These are phyloP conservation scores for Heteronetta atricapilla DNA, from an alignment of 2,113 vertebrate species.

Conservation along the genomic window DNA sequence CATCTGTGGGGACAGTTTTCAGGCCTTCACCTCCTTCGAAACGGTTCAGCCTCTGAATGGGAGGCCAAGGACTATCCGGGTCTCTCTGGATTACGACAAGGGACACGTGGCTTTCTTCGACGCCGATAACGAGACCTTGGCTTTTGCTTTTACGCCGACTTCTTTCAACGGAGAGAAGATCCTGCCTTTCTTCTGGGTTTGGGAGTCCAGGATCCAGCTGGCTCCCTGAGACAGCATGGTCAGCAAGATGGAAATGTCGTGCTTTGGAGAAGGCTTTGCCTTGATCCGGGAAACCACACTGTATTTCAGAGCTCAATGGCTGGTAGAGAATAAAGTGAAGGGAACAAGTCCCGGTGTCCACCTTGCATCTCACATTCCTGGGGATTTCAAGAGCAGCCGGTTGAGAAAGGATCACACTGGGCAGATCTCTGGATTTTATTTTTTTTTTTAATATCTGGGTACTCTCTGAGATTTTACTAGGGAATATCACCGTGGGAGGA, in stretches of 20 bases:
- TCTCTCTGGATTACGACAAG: neutral
- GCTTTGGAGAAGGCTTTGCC: neutral
- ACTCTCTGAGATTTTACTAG: neutral
- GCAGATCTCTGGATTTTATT: too few species aligned
- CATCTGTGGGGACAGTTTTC: neutral
- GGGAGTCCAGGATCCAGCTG: neutral
- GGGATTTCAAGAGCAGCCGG: neutral
- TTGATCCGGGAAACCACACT: neutral
- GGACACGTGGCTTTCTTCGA: neutral
- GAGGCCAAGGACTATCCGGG: neutral
- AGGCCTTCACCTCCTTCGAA: neutral
- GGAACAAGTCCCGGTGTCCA: neutral
- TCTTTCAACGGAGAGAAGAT: neutral
- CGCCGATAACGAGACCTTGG: neutral
- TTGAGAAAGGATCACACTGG: neutral
- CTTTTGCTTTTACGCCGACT: neutral
- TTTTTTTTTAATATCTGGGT: neutral
- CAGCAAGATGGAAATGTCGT: neutral
- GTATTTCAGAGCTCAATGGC: neutral
- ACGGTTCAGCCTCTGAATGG: neutral
- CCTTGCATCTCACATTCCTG: neutral
- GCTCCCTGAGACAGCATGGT: neutral
- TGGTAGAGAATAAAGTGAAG: neutral
- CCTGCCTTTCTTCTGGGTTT: neutral
- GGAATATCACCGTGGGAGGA: neutral